phyloP scores from a whole-genome alignment of 1,140 invertebrate species.

The Bombyx mandarina region DNA sequence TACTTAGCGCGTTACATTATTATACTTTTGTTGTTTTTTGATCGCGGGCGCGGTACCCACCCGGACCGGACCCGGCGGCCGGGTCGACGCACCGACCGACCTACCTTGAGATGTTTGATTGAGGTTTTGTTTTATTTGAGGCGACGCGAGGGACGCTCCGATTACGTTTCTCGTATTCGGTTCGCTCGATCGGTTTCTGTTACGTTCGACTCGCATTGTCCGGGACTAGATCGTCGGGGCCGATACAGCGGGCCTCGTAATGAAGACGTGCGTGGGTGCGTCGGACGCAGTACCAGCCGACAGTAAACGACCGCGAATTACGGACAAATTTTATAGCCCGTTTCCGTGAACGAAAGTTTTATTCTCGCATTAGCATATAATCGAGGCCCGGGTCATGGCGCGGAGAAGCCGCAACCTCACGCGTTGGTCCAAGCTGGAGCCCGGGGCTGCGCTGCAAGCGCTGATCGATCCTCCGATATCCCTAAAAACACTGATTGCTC shows the following conservation, averaged over 20 bases:
- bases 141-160: conserved; percentile 21
- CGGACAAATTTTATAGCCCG: too few species aligned
- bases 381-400: conserved; percentile 29
- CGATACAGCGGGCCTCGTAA: conserved; percentile 55
- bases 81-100: conserved; percentile 52
- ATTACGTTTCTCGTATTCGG: conserved; percentile 12
- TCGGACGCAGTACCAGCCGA: background rate
- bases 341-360: too few species aligned
- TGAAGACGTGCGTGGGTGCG: conserved; percentile 57
- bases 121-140: conserved; percentile 61
- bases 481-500: conserved; percentile 22
- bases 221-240: conserved; percentile 62
- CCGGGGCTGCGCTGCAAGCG: too few species aligned
- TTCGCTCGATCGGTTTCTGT: conserved; percentile 57
- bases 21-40: conserved; percentile 54
- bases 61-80: conserved; percentile 41
- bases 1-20: conserved; percentile 66
- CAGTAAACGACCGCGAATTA: too few species aligned
- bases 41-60: conserved; percentile 46
- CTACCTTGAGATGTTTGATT: conserved; percentile 63
- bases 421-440: conserved; percentile 10
- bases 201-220: conserved; percentile 57
- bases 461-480: conserved; percentile 5
- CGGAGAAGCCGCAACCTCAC: conserved; percentile 30
- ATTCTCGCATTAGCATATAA: conserved; percentile 43